These are phyloP conservation scores for Allophyes oxyacanthae DNA, from an alignment of 2,888 invertebrate genomes.

Conservation along the genomic window DNA sequence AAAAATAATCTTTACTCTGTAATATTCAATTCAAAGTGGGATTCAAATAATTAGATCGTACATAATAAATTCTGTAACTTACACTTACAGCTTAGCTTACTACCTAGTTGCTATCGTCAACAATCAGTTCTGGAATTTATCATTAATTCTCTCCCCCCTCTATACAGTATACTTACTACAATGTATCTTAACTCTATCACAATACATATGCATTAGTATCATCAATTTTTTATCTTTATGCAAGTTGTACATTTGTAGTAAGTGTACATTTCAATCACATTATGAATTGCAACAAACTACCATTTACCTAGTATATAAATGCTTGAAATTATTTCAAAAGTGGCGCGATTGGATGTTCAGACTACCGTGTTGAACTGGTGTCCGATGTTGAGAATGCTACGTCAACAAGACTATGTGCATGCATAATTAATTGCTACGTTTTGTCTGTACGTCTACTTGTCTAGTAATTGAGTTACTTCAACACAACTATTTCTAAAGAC, in stretches of 20 bases:
- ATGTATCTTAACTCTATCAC: constrained; percentile 35
- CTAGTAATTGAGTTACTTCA: constrained; percentile 50
- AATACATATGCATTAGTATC: constrained; percentile 15
- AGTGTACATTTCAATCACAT: constrained; percentile 41
- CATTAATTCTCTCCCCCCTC: constrained; percentile 61
- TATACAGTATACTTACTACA: constrained; percentile 60
- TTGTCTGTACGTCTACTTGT: constrained; percentile 52
- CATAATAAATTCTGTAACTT: constrained; percentile 68
- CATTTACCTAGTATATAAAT: constrained; percentile 52
- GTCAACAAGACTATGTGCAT: constrained; percentile 52
- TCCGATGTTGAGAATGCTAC: constrained; percentile 18
- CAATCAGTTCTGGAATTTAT: constrained; percentile 82
- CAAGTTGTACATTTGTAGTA: constrained; percentile 33
- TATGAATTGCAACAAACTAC: constrained; percentile 51
- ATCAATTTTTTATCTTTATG: background rate
- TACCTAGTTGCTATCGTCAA: constrained; percentile 76
- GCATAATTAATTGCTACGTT: constrained; percentile 49
- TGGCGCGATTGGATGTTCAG: constrained; percentile 15
- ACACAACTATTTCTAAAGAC: constrained; percentile 48
- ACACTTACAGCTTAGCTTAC: constrained; percentile 80
- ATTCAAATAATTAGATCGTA: constrained; percentile 65
- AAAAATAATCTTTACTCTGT: constrained; percentile 48
- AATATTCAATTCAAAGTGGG: constrained; percentile 57
- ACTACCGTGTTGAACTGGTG: constrained; percentile 6
- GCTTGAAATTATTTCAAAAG: constrained; percentile 43